Evolutionary conservation across 2,113 vertebrate species (phyloP).

Genomic region (Engraulis encrasicolus): DNA sequence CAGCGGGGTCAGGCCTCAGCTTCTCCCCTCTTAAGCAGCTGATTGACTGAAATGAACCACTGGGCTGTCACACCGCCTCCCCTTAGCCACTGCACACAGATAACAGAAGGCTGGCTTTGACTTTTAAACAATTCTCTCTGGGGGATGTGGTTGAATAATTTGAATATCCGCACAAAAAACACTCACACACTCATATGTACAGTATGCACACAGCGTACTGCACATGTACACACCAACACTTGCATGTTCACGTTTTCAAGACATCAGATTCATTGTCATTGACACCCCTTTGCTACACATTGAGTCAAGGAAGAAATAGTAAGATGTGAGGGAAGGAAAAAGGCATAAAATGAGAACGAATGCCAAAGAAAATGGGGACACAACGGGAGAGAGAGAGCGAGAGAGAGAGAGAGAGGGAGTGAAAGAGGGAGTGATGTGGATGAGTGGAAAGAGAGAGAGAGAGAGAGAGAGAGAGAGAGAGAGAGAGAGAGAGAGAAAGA

Average conservation of each 20-base stretch:
- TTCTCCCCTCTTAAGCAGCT: constrained; percentile 25
- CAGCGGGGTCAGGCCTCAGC: constrained; percentile 39
- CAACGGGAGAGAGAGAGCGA: constrained; percentile 73
- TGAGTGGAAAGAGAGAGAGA: constrained; percentile 59
- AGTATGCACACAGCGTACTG: constrained; percentile 14
- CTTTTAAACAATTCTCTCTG: not conserved
- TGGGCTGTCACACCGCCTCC: not conserved
- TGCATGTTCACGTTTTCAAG: not conserved
- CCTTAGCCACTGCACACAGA: not conserved
- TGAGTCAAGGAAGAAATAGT: not conserved
- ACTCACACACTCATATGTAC: not conserved
- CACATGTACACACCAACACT: not conserved
- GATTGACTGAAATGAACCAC: constrained; percentile 32
- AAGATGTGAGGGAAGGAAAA: not conserved
- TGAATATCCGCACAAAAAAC: too few species aligned
- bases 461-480: constrained; percentile 66
- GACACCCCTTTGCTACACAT: not conserved
- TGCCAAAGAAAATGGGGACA: too few species aligned
- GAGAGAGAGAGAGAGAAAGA: constrained; percentile 62
- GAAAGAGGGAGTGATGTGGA: constrained; percentile 35
- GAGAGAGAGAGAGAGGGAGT: constrained; percentile 38
- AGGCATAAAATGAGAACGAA: constrained; percentile 16
- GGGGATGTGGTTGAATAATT: not conserved
- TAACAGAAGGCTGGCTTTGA: not conserved
- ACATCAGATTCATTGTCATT: not conserved